A percentile compares a stretch with the other conserved stretches of the same genome.
phyloP scores from a whole-genome alignment of 2,797 vertebrate genomes.

The Chrysocyon brachyurus region DNA sequence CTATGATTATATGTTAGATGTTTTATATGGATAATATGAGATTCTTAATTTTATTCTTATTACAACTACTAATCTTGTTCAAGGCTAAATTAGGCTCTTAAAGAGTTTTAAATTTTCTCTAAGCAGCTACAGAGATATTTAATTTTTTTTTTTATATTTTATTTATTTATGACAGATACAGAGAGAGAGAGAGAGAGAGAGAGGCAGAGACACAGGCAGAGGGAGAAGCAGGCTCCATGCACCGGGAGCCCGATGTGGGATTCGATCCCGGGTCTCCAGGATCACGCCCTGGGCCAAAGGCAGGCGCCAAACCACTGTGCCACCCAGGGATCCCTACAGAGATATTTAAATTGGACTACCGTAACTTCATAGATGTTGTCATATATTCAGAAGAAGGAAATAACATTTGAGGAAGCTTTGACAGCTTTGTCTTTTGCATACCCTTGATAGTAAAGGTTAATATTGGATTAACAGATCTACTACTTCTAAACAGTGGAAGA shows the following conservation, averaged over 20 bases:
- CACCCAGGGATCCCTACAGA: too few species aligned
- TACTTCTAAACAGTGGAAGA: conserved; percentile 51
- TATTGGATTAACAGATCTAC: conserved; percentile 44
- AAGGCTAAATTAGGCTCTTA: conserved; percentile 51
- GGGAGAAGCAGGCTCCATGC: too few species aligned
- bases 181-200: too few species aligned
- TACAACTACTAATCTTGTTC: conserved; percentile 31
- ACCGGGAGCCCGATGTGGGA: too few species aligned
- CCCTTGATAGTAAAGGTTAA: not conserved
- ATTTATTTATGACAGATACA: too few species aligned
- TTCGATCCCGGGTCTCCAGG: too few species aligned
- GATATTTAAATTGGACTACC: not conserved
- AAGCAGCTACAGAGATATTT: conserved; percentile 19
- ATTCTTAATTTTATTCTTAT: conserved; percentile 64
- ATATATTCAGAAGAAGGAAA: conserved; percentile 39
- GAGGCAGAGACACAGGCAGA: too few species aligned
- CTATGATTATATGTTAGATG: conserved; percentile 1
- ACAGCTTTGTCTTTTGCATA: conserved; percentile 24
- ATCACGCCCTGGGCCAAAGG: too few species aligned
- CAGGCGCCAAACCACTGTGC: too few species aligned
- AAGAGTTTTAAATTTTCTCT: conserved; percentile 18
- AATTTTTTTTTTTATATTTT: too few species aligned
- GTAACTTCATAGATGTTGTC: not conserved
- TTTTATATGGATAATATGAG: conserved; percentile 22
- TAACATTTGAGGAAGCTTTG: conserved; percentile 54